These are phyloP conservation scores for Lasioglossum marginatum DNA, from an alignment of 2,888 invertebrate species.

Conservation along the genomic window DNA sequence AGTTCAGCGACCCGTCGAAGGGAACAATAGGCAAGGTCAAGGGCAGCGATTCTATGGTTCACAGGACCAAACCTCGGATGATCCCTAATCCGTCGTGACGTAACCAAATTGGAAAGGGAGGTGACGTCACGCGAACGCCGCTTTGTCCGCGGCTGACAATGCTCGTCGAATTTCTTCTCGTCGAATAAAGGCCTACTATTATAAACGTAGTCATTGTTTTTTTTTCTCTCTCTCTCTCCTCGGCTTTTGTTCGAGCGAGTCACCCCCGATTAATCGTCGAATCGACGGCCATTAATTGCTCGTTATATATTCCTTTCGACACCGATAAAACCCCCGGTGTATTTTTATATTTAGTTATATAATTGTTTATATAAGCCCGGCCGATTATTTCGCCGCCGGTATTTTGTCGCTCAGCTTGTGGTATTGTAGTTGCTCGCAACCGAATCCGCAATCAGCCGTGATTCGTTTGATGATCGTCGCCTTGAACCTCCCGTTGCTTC, in stretches of 20 bases:
- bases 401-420: background rate
- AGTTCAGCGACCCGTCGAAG: conserved; percentile 68
- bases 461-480: background rate
- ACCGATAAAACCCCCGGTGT: background rate
- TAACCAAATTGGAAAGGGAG: conserved; percentile 64
- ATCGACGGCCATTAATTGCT: background rate
- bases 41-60: conserved; percentile 64
- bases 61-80: conserved; percentile 38
- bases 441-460: conserved; percentile 5
- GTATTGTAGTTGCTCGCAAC: conserved; percentile 4
- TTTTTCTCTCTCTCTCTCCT: background rate
- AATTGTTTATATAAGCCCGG: conserved; percentile 8
- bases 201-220: background rate
- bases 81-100: conserved; percentile 63
- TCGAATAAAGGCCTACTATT: background rate
- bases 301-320: background rate
- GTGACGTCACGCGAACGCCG: conserved; percentile 46
- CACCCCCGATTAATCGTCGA: background rate
- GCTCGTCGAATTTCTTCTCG: conserved; percentile 13
- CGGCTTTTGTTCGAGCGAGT: background rate
- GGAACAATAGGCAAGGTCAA: conserved; percentile 70
- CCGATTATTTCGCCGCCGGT: conserved; percentile 5
- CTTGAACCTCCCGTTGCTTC: background rate
- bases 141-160: conserved; percentile 35
- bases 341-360: conserved; percentile 6